Evolutionary conservation across 2,113 vertebrate genomes (phyloP).

Genomic region (Apteryx mantelli): DNA sequence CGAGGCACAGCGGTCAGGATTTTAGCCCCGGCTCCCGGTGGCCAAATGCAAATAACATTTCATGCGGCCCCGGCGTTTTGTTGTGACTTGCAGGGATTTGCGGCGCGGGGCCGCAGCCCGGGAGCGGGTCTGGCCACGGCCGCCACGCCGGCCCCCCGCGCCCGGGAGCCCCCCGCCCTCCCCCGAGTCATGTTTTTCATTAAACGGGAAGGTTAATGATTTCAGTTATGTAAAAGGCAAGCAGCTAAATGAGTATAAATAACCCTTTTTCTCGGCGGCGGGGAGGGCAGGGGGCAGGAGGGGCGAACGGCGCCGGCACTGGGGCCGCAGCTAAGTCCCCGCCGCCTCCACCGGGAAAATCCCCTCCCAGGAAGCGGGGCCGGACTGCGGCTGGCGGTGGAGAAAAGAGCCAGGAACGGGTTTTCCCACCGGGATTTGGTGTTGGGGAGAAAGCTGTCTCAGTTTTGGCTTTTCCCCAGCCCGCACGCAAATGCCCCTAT

Average conservation of each 20-base stretch:
- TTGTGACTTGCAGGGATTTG: not conserved
- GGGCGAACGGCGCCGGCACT: not conserved
- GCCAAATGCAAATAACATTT: conserved; percentile 47
- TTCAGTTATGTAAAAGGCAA: conserved; percentile 69
- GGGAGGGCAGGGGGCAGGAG: not conserved
- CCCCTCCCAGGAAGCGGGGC: not conserved
- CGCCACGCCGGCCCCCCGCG: not conserved
- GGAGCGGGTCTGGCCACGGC: not conserved
- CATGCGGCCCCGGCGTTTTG: not conserved
- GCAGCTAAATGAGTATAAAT: conserved; percentile 67
- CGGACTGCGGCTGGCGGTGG: no score
- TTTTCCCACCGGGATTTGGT: no score
- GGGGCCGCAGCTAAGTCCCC: not conserved
- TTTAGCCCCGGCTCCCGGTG: conserved; percentile 22
- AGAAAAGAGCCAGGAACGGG: no score
- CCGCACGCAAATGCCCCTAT: no score
- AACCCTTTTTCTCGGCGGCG: conserved; percentile 8
- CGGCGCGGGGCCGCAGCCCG: not conserved
- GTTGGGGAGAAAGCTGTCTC: not conserved
- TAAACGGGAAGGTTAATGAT: conserved; percentile 73
- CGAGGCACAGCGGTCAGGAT: conserved; percentile 16
- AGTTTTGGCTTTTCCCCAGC: no score
- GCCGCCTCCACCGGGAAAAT: not conserved
- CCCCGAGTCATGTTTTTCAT: conserved; percentile 50
- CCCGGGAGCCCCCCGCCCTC: not conserved